A percentile compares a stretch with the other conserved stretches of the same genome.
phyloP scores from a whole-genome alignment of 2,797 vertebrate genomes.

The Silurus aristotelis region DNA sequence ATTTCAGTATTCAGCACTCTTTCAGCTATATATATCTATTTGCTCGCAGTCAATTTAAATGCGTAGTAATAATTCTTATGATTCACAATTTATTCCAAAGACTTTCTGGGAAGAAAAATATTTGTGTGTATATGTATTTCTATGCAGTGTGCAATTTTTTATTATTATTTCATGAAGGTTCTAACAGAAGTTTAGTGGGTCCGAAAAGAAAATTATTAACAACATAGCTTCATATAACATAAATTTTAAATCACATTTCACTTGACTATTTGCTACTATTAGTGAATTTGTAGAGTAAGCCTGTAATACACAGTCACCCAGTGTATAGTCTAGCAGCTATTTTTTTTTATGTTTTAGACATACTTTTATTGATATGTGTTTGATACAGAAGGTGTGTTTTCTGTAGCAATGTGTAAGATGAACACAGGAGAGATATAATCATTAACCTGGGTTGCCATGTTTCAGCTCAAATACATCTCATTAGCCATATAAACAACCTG shows the following conservation, averaged over 20 bases:
- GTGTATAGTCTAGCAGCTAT: neutral
- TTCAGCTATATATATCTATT: neutral
- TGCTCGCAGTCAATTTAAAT: neutral
- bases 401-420: neutral
- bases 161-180: neutral
- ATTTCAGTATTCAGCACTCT: slow-evolving; percentile 10
- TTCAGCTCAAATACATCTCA: neutral
- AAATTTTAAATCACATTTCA: neutral
- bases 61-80: neutral
- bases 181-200: neutral
- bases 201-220: neutral
- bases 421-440: neutral
- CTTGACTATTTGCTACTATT: neutral
- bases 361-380: neutral
- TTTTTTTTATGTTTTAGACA: neutral
- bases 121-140: neutral
- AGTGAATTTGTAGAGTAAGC: neutral
- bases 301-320: neutral
- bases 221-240: neutral
- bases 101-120: neutral
- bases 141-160: neutral
- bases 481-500: neutral
- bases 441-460: neutral
- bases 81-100: neutral
- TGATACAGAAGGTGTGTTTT: neutral